phyloP scores from a whole-genome alignment of 2,888 invertebrate genomes.

The Caenorhabditis sinica region DNA sequence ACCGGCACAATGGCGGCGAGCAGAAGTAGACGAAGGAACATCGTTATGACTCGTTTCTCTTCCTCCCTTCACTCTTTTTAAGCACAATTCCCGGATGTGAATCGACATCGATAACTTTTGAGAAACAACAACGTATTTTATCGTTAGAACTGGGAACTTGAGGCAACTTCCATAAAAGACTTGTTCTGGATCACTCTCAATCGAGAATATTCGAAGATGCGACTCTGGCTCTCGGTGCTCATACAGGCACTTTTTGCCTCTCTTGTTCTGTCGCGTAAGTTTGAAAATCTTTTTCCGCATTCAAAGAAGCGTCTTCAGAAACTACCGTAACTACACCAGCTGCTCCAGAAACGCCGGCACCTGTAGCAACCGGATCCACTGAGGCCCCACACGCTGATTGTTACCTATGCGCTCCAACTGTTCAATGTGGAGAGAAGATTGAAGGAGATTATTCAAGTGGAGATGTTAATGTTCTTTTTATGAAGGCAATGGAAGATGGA shows the following conservation, averaged over 20 bases:
- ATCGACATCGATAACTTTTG: conserved; percentile 7
- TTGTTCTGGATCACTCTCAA: background rate
- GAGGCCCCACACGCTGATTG: conserved; percentile 43
- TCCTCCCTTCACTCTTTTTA: conserved; percentile 28
- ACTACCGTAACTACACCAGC: background rate
- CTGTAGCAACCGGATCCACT: conserved; percentile 1
- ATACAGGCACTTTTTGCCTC: conserved; percentile 8
- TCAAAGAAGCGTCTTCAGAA: background rate
- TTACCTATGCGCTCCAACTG: conserved; percentile 49
- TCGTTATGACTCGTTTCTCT: conserved; percentile 38
- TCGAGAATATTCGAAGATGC: conserved; percentile 40
- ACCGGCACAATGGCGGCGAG: conserved; percentile 32
- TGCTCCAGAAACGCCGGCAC: background rate
- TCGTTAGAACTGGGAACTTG: conserved; percentile 42
- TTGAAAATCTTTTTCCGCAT: background rate
- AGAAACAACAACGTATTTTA: conserved; percentile 40
- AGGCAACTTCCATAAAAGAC: conserved; percentile 23
- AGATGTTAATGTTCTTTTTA: conserved; percentile 51
- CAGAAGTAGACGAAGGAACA: conserved; percentile 45
- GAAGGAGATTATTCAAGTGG: conserved; percentile 53
- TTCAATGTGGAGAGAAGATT: conserved; percentile 54
- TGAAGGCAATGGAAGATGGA: conserved; percentile 55
- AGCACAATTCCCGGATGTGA: conserved; percentile 39
- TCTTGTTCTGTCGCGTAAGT: conserved; percentile 23
- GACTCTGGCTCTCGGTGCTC: conserved; percentile 35